These are phyloP conservation scores for Epinotia brunnichana DNA, from an alignment of 2,888 invertebrate species.

Conservation along the genomic window DNA sequence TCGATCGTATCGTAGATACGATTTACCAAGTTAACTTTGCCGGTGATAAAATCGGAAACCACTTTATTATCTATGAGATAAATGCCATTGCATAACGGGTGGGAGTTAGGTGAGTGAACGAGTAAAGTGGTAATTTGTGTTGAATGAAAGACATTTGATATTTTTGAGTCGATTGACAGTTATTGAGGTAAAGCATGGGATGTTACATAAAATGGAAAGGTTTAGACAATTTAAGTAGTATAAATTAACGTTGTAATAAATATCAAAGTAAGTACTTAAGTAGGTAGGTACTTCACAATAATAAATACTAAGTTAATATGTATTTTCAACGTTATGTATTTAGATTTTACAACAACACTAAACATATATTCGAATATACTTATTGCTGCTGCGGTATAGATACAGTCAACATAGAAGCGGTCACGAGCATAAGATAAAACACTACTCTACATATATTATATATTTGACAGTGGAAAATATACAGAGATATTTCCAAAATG, in stretches of 20 bases:
- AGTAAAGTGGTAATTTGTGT: slow-evolving; percentile 4
- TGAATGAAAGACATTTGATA: slow-evolving; percentile 41
- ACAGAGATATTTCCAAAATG: too few species aligned
- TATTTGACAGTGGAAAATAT: too few species aligned
- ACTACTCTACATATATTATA: too few species aligned
- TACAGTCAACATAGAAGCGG: too few species aligned
- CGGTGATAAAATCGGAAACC: slow-evolving; percentile 1
- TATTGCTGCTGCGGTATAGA: too few species aligned
- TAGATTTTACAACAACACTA: too few species aligned
- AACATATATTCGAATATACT: too few species aligned
- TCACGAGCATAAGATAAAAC: too few species aligned
- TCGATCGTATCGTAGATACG: slow-evolving; percentile 62
- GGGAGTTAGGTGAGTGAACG: neutral
- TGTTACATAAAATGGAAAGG: slow-evolving; percentile 9
- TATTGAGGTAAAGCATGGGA: slow-evolving; percentile 36
- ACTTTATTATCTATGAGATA: neutral
- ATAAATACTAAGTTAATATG: too few species aligned
- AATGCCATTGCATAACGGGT: neutral
- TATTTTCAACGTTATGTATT: too few species aligned
- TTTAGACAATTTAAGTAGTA: neutral
- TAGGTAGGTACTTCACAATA: too few species aligned
- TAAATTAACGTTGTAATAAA: neutral
- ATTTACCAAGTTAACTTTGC: slow-evolving; percentile 14
- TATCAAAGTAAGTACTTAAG: too few species aligned
- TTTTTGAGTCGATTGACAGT: slow-evolving; percentile 39